These are phyloP conservation scores for Athene cunicularia DNA, from an alignment of 2,113 vertebrate genomes.

Conservation along the genomic window DNA sequence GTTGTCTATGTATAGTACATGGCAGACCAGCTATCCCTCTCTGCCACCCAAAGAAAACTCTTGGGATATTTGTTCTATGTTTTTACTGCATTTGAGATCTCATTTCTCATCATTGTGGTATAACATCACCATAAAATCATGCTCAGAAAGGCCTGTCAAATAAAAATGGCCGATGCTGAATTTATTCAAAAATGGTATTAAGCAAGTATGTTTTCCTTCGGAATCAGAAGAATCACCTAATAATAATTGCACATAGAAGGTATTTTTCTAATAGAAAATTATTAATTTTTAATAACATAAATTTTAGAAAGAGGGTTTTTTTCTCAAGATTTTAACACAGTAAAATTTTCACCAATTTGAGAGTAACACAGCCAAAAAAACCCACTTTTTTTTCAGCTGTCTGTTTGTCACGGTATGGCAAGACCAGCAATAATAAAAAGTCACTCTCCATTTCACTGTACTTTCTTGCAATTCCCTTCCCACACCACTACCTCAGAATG, in stretches of 20 bases:
- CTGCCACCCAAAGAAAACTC: neutral
- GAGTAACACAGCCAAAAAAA: neutral
- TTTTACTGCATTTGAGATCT: neutral
- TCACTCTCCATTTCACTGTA: neutral
- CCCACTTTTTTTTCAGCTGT: neutral
- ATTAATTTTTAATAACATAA: neutral
- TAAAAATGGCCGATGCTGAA: neutral
- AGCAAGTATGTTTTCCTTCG: neutral
- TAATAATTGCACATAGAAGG: neutral
- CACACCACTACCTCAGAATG: neutral
- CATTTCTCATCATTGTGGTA: neutral
- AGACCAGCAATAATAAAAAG: neutral
- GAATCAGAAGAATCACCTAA: neutral
- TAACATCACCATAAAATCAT: neutral
- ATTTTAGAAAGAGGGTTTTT: neutral
- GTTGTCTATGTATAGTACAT: neutral
- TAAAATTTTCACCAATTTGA: neutral
- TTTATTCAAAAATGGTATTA: neutral
- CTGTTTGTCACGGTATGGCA: neutral
- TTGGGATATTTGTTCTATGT: neutral
- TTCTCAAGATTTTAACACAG: neutral
- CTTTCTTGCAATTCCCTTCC: neutral
- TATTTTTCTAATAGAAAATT: neutral
- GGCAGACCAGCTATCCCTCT: neutral
- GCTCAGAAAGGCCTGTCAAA: neutral